A percentile compares a stretch with the other conserved stretches of the same genome.
These are phyloP conservation scores for Diloba caeruleocephala DNA, from an alignment of 2,888 invertebrate genomes.

Conservation along the genomic window DNA sequence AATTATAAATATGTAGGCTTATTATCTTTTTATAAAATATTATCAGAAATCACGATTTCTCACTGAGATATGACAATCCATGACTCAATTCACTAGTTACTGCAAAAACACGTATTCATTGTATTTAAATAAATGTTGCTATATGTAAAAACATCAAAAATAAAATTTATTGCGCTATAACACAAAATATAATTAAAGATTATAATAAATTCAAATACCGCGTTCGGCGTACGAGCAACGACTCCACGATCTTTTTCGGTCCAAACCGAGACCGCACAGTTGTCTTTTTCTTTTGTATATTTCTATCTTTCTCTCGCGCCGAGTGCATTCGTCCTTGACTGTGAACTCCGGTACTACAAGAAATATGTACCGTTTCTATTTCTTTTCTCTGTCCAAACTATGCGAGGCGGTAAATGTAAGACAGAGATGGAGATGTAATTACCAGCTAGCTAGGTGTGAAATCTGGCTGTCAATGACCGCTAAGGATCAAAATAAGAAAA, in stretches of 20 bases:
- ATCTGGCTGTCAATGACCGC: constrained; percentile 84
- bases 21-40: constrained; percentile 18
- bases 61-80: constrained; percentile 36
- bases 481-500: constrained; percentile 80
- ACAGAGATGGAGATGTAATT: constrained; percentile 68
- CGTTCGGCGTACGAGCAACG: constrained; percentile 71
- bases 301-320: constrained; percentile 60
- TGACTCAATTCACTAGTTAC: constrained; percentile 60
- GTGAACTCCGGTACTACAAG: constrained; percentile 70
- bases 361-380: constrained; percentile 81
- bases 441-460: constrained; percentile 72
- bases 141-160: constrained; percentile 51
- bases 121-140: constrained; percentile 64
- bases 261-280: constrained; percentile 60
- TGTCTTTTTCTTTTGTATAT: constrained; percentile 62
- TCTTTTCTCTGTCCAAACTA: constrained; percentile 62
- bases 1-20: constrained; percentile 9
- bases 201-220: constrained; percentile 61
- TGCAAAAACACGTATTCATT: constrained; percentile 69
- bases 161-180: constrained; percentile 51
- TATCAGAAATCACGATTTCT: constrained; percentile 30
- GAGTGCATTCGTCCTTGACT: constrained; percentile 85
- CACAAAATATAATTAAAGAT: constrained; percentile 44
- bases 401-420: constrained; percentile 40
- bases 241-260: constrained; percentile 70